These are phyloP conservation scores for Halichoerus grypus DNA, from an alignment of 2,113 vertebrate species.

Conservation along the genomic window DNA sequence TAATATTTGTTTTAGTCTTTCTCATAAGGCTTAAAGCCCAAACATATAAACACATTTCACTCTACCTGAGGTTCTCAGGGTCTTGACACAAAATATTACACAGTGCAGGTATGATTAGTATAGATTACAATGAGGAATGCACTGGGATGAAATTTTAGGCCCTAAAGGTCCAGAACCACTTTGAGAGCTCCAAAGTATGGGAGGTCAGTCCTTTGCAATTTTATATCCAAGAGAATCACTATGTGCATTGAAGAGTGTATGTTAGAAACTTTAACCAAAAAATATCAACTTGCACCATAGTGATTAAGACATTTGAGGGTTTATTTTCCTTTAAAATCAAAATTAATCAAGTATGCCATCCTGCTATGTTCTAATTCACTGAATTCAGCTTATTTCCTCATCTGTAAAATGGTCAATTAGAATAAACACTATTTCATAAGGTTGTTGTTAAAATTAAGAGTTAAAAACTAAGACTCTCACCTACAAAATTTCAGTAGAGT, in stretches of 20 bases:
- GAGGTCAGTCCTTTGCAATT: neutral
- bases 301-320: neutral
- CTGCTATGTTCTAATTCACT: neutral
- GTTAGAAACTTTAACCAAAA: constrained; percentile 45
- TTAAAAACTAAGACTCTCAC: neutral
- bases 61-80: neutral
- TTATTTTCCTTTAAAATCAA: constrained; percentile 52
- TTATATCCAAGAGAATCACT: neutral
- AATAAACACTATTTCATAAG: neutral
- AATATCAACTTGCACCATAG: neutral
- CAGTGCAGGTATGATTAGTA: neutral
- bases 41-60: neutral
- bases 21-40: neutral
- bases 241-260: neutral
- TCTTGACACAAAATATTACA: neutral
- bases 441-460: constrained; percentile 6
- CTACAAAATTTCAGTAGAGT: neutral
- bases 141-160: neutral
- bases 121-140: neutral
- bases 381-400: neutral
- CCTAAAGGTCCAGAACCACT: neutral
- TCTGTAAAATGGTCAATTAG: neutral
- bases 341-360: neutral
- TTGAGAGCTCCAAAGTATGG: neutral
- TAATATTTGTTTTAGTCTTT: neutral